Evolutionary conservation across 2,113 vertebrate species (phyloP).

Genomic region (Burhinus bistriatus): DNA sequence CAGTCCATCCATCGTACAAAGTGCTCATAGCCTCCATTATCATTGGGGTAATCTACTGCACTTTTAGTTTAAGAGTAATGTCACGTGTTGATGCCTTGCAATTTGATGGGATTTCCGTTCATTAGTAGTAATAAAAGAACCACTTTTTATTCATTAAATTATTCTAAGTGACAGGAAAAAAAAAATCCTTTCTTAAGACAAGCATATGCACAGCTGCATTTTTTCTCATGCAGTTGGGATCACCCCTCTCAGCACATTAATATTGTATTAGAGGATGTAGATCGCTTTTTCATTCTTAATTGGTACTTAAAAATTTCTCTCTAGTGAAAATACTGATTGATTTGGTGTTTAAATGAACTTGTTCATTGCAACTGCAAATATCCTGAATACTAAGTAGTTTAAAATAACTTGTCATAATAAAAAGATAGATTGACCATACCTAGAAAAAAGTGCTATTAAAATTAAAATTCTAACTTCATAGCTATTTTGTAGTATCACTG

Average conservation of each 20-base stretch:
- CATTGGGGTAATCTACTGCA: background rate
- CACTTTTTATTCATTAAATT: slow-evolving; percentile 67
- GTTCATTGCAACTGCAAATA: slow-evolving; percentile 80
- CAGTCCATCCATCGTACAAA: slow-evolving; percentile 18
- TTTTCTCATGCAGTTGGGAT: slow-evolving; percentile 80
- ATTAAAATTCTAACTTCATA: background rate
- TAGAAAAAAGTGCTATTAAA: slow-evolving; percentile 72
- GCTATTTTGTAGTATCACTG: background rate
- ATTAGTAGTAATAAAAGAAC: slow-evolving; percentile 54
- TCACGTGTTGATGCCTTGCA: slow-evolving; percentile 24
- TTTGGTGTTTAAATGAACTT: slow-evolving; percentile 88
- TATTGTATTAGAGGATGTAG: slow-evolving; percentile 81
- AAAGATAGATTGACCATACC: slow-evolving; percentile 79
- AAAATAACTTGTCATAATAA: slow-evolving; percentile 75
- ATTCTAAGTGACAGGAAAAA: slow-evolving; percentile 45
- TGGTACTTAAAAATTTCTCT: slow-evolving; percentile 88
- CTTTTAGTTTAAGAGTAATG: slow-evolving; percentile 20
- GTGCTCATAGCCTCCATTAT: slow-evolving; percentile 17
- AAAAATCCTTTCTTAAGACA: background rate
- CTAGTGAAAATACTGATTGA: slow-evolving; percentile 88
- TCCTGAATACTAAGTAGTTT: slow-evolving; percentile 77
- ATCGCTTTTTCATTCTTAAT: slow-evolving; percentile 89
- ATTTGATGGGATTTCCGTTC: slow-evolving; percentile 47
- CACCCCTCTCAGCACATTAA: slow-evolving; percentile 89
- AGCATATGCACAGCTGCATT: slow-evolving; percentile 55